Conservation (phyloP, 2,797 vertebrate genomes). For the Fistularia commersonii region DNA sequence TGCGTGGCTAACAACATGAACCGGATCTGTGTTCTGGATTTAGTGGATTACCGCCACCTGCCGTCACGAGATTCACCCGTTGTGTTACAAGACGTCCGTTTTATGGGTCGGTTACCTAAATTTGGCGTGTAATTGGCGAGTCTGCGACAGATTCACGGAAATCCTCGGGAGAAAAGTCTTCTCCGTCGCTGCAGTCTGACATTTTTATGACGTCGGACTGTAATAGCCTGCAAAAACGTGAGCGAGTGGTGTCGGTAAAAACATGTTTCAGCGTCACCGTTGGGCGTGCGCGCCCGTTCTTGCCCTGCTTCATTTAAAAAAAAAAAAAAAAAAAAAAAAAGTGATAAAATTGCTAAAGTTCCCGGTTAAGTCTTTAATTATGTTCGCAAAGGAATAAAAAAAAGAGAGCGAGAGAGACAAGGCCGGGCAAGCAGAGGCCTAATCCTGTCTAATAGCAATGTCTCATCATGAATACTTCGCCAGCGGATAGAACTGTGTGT, state of each 20-base stretch:
- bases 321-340: slow-evolving; percentile 8
- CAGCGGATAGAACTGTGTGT: slow-evolving; percentile 15
- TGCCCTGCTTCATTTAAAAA: slow-evolving; percentile 13
- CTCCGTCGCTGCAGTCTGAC: too few relatives aligned
- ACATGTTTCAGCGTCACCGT: slow-evolving; percentile 1
- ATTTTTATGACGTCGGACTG: too few relatives aligned
- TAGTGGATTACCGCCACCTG: too few relatives aligned
- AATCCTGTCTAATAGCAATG: slow-evolving; percentile 47
- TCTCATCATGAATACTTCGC: slow-evolving; percentile 26
- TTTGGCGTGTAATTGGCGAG: too few relatives aligned
- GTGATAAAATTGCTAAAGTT: slow-evolving; percentile 24
- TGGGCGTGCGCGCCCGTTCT: slow-evolving; percentile 9
- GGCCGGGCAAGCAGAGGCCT: slow-evolving; percentile 37
- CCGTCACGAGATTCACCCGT: too few relatives aligned
- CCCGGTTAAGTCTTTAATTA: slow-evolving; percentile 33
- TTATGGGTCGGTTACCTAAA: too few relatives aligned
- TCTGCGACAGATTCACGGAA: too few relatives aligned
- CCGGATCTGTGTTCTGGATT: too few relatives aligned
- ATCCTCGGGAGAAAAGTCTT: too few relatives aligned
- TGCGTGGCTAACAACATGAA: too few relatives aligned
- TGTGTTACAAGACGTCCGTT: too few relatives aligned
- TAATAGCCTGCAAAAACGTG: slow-evolving; percentile 4
- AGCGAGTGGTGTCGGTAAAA: slow-evolving; percentile 1
- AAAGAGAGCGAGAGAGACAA: slow-evolving; percentile 15
- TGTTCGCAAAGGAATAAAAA: slow-evolving; percentile 6